phyloP scores from a whole-genome alignment of 2,888 invertebrate species.

The Ophraella communa region DNA sequence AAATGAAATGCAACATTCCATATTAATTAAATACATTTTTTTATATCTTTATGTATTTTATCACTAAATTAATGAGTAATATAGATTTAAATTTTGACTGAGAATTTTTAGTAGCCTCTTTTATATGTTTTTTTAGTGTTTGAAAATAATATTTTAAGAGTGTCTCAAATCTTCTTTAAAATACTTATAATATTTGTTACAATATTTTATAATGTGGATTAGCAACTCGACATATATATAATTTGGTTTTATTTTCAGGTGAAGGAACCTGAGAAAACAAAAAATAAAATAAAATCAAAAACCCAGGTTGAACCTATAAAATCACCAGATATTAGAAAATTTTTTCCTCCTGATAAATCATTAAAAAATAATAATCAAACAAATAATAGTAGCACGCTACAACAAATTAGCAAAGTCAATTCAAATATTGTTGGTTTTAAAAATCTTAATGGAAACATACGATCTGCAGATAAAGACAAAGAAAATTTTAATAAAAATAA shows the following conservation, averaged over 20 bases:
- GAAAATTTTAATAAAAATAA: not conserved
- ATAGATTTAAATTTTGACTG: too few species aligned
- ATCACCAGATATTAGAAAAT: slow-evolving; percentile 46
- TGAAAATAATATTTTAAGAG: too few species aligned
- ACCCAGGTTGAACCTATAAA: slow-evolving; percentile 33
- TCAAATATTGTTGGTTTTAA: slow-evolving; percentile 46
- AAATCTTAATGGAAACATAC: slow-evolving; percentile 30
- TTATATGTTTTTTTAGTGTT: too few species aligned
- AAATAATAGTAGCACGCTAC: slow-evolving; percentile 27
- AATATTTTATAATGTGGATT: too few species aligned
- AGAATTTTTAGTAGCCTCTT: too few species aligned
- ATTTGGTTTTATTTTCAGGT: slow-evolving; percentile 35
- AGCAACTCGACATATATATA: too few species aligned
- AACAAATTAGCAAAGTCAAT: slow-evolving; percentile 37
- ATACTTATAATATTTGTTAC: too few species aligned
- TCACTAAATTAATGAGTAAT: too few species aligned
- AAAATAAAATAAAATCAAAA: slow-evolving; percentile 38
- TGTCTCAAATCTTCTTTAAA: too few species aligned
- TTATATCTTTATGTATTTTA: too few species aligned
- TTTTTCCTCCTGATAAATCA: slow-evolving; percentile 34
- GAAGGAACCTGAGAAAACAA: slow-evolving; percentile 45
- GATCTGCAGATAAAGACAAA: slow-evolving; percentile 1
- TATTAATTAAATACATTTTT: too few species aligned
- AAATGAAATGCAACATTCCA: too few species aligned
- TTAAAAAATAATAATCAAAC: slow-evolving; percentile 28